Percentiles rank a stretch among this genome's conserved stretches.
These are phyloP conservation scores for Lasioglossum lativentre DNA, from an alignment of 2,888 invertebrate genomes.

Conservation along the genomic window DNA sequence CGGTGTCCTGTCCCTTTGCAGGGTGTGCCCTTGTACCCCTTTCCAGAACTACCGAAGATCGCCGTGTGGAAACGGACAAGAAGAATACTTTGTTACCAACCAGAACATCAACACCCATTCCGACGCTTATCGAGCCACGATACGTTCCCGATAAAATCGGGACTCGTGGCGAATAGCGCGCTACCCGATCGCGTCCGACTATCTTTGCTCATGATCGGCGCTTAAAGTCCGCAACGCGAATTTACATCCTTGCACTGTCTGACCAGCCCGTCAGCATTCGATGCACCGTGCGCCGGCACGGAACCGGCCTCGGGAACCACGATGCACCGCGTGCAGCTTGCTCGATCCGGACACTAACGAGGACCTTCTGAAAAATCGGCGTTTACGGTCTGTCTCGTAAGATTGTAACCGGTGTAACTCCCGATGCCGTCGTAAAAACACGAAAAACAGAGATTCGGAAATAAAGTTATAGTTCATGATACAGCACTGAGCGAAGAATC, in stretches of 20 bases:
- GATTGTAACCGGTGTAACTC: neutral
- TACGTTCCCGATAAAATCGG: constrained; percentile 70
- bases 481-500: neutral
- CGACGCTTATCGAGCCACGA: constrained; percentile 58
- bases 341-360: neutral
- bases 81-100: neutral
- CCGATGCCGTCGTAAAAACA: neutral
- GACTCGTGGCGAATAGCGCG: constrained; percentile 55
- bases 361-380: neutral
- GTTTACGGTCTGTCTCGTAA: neutral
- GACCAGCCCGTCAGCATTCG: constrained; percentile 17
- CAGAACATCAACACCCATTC: constrained; percentile 59
- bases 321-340: neutral
- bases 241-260: constrained; percentile 63
- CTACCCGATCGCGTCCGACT: constrained; percentile 51
- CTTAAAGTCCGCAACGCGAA: constrained; percentile 66
- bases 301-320: neutral
- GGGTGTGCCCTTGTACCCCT: neutral
- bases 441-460: too few species aligned
- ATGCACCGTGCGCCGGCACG: neutral
- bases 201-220: constrained; percentile 69
- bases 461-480: neutral
- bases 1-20: neutral
- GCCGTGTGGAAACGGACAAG: neutral
- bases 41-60: neutral